Percentiles rank a stretch among this genome's conserved stretches.
Evolutionary conservation across 2,113 vertebrate species (phyloP).

Genomic region (Diadophis punctatus): DNA sequence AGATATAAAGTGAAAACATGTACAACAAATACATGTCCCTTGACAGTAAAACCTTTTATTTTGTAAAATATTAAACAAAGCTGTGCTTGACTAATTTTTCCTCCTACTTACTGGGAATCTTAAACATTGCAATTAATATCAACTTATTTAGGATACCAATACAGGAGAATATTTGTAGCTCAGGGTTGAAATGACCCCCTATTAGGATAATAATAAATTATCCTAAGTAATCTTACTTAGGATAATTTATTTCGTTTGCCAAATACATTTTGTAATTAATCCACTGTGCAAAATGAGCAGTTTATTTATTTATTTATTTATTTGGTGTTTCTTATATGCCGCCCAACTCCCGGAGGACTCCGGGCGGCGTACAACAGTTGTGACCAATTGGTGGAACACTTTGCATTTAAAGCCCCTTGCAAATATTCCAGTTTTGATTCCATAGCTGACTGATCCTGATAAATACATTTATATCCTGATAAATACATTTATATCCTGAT

Average conservation of each 20-base stretch:
- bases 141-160: not conserved
- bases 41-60: constrained; percentile 23
- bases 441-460: not conserved
- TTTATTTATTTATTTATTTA: too few relatives aligned
- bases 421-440: not conserved
- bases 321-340: too few relatives aligned
- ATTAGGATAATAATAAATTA: too few relatives aligned
- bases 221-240: too few relatives aligned
- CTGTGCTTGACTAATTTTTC: constrained; percentile 9
- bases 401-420: not conserved
- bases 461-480: too few relatives aligned
- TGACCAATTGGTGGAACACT: not conserved
- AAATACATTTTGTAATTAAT: constrained; percentile 1
- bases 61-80: not conserved
- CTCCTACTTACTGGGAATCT: not conserved
- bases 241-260: not conserved
- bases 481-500: not conserved
- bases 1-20: constrained; percentile 19
- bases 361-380: too few relatives aligned
- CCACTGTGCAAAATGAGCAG: not conserved
- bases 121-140: not conserved
- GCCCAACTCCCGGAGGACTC: too few relatives aligned
- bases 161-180: too few relatives aligned
- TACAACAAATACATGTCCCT: constrained; percentile 17
- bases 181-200: too few relatives aligned